These are phyloP conservation scores for Crotalus horridus DNA, from an alignment of 2,113 vertebrate species.

Conservation along the genomic window DNA sequence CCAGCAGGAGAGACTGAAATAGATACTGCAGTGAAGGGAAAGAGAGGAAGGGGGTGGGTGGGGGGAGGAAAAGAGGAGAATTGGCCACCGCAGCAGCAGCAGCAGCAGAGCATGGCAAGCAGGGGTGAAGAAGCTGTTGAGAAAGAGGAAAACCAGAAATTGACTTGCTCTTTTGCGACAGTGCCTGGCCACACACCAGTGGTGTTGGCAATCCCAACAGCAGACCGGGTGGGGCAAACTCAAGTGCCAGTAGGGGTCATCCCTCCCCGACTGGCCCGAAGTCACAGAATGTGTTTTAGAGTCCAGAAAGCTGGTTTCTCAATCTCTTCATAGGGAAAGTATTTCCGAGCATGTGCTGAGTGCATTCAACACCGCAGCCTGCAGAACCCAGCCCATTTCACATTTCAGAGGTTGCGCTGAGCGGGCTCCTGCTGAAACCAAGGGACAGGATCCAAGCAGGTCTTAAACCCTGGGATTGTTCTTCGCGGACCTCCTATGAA, in stretches of 20 bases:
- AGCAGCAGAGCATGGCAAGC: constrained; percentile 33
- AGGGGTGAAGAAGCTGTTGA: constrained; percentile 34
- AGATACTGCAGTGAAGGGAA: constrained; percentile 70
- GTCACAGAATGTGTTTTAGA: background rate
- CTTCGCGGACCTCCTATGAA: background rate
- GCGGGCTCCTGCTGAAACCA: background rate
- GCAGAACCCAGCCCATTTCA: background rate
- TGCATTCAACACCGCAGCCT: background rate
- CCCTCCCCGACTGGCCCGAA: background rate
- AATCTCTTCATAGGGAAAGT: background rate
- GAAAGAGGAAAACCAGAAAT: constrained; percentile 10
- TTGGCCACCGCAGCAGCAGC: constrained; percentile 5
- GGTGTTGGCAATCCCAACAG: background rate
- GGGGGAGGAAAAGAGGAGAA: constrained; percentile 41
- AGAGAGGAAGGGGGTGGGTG: background rate
- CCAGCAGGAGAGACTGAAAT: constrained; percentile 79
- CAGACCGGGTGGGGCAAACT: constrained; percentile 40
- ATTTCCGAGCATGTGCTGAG: background rate
- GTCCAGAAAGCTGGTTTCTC: background rate
- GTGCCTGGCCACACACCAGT: background rate
- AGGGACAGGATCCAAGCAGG: background rate
- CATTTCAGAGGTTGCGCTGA: background rate
- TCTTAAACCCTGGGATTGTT: no score
- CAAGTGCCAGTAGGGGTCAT: background rate
- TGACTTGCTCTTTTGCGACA: background rate